Evolutionary conservation across 1,140 invertebrate species (phyloP), one percentile per base, ranked within the genome.

Genomic region (Sitobion miscanthi): DNA sequence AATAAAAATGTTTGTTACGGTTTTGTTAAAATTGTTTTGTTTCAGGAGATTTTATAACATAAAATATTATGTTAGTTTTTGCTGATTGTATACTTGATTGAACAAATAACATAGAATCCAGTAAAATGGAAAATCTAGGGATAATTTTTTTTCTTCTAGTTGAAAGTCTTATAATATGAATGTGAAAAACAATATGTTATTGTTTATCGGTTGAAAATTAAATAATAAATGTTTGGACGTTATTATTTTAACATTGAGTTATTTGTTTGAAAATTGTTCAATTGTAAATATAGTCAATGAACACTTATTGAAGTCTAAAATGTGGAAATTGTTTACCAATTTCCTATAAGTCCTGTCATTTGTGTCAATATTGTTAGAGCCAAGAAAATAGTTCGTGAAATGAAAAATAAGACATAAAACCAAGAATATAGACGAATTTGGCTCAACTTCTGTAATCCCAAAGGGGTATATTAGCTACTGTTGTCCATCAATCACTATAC

Each of bases 401-500:
- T 88, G 47, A n/a, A 25, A 49, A 49, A 47, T 30, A 49, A 49
- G 52, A 49, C 49, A 11, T 30, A 69, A n/a, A 62, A 87, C 23
- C 14, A 87, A 52, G 30, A 49, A 87, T 17, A 14, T 52, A 52
- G 7, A 86, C 8, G 83, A 86, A 86, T 30, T 47, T 35, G n/a
- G 30, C 30, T 52, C 20, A 49, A 35, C 25, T 49, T 35, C 14
- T 69, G 2, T 90, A 69, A 90, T 90, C 54, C 89, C 38, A 69
- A 69, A 38, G 87, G 87, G 7, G 11, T 17, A 89, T 57, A 89
- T 89, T 89, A 89, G 52, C 87, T 49, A 89, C 49, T 57, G 87
- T 89, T 89, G 86, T 89, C 23, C 45, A 49, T n/a, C 49, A 21
- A 35, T 57, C 87, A 38, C 47, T 89, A 54, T 25, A 52, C 25